Conservation (phyloP, 2,113 vertebrate genomes). For the Narcine bancroftii region DNA sequence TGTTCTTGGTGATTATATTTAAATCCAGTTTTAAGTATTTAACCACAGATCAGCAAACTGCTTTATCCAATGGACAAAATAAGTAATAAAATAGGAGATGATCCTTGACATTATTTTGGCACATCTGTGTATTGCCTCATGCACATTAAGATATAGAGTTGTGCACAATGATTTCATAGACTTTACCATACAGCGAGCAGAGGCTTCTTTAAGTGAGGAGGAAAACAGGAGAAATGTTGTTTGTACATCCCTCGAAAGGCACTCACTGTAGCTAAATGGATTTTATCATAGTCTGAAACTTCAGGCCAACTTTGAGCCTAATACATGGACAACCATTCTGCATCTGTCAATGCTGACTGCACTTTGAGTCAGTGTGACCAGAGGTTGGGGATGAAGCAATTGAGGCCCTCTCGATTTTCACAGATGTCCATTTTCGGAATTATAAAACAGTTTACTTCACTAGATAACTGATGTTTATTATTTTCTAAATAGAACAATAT, state of each 20-base stretch:
- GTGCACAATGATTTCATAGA: neutral
- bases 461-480: too few species aligned
- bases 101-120: neutral
- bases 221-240: neutral
- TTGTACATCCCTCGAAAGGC: neutral
- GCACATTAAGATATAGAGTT: neutral
- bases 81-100: neutral
- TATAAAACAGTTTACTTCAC: too few species aligned
- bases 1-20: neutral
- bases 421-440: neutral
- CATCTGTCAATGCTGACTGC: neutral
- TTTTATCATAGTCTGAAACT: neutral
- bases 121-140: too few species aligned
- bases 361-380: neutral
- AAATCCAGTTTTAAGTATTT: neutral
- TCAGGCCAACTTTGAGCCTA: neutral
- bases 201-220: neutral
- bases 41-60: neutral
- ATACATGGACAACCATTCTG: neutral
- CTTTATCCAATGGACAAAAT: neutral
- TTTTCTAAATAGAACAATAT: too few species aligned
- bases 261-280: neutral
- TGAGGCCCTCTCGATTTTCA: neutral
- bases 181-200: neutral
- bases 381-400: neutral